phyloP scores from a whole-genome alignment of 2,888 invertebrate genomes.

The Patella pellucida region DNA sequence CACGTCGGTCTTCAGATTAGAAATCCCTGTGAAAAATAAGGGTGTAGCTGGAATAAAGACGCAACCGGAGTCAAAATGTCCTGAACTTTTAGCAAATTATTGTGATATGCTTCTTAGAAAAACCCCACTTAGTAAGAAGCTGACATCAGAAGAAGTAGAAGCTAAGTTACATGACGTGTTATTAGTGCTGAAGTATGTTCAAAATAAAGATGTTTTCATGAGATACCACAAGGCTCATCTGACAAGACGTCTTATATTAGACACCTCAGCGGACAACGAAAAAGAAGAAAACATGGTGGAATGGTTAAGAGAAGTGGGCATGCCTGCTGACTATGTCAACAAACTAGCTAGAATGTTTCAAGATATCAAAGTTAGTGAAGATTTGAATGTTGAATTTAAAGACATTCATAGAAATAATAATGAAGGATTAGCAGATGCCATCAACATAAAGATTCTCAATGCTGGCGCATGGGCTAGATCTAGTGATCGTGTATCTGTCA shows the following conservation, averaged over 20 bases:
- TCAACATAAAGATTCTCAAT: slow-evolving; percentile 98
- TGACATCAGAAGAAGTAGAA: slow-evolving; percentile 98
- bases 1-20: slow-evolving; percentile 84
- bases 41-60: slow-evolving; percentile 70
- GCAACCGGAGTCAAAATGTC: slow-evolving; percentile 95
- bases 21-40: slow-evolving; percentile 75
- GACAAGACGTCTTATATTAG: slow-evolving; percentile 93
- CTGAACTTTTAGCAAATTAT: slow-evolving; percentile 98
- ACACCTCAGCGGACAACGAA: slow-evolving; percentile 98
- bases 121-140: slow-evolving; percentile 94
- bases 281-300: slow-evolving; percentile 99
- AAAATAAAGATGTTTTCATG: slow-evolving; percentile 99
- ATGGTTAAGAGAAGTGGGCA: slow-evolving; percentile 93
- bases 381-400: slow-evolving; percentile 93
- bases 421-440: slow-evolving; percentile 76
- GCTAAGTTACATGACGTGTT: slow-evolving; percentile 91
- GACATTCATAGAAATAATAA: slow-evolving; percentile 81
- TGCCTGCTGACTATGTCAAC: slow-evolving; percentile 99
- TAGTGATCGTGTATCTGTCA: slow-evolving; percentile 93
- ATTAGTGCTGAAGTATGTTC: slow-evolving; percentile 97
- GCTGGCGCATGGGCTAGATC: slow-evolving; percentile 97
- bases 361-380: slow-evolving; percentile 98
- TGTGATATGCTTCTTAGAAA: slow-evolving; percentile 98
- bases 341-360: slow-evolving; percentile 93
- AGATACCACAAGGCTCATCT: slow-evolving; percentile 98